Evolutionary conservation across 1,140 invertebrate species (phyloP), one percentile per base, ranked within the genome.

Genomic region (Nylanderia fulva): DNA sequence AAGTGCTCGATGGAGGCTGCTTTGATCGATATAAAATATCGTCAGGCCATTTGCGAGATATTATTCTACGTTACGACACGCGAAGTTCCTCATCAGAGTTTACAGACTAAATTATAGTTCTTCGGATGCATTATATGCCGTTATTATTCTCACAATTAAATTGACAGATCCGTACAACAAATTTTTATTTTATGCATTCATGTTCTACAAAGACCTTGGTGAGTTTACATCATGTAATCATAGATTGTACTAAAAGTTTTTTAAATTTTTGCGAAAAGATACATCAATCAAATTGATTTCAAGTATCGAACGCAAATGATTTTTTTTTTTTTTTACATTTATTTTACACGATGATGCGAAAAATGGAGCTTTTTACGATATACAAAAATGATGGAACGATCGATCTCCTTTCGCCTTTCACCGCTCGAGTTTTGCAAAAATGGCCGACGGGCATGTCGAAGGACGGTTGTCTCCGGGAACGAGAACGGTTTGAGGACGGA

Each of bases 381-480:
- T 15, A 79, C 61, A 64, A 48, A 33, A 42, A 80, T 56, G 24
- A 66, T 71, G 54, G 33, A 6, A 63, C 39, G 61, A 48, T 48
- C 24, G 13, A 71, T 60, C 27, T 18, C 15, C 71, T 33, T n/a
- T 82, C 39, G n/a, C 15, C 15, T 68, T 54, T 68, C 21, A 68
- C 48, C 58, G 58, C 45, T 60, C 24, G 58, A 85, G 64, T 89
- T 86, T 77, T 88, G 76, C 64, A 83, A 88, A 89, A 79, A 72
- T 64, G 13, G 61, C 29, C 87, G 83, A 27, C 71, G 24, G 76
- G 75, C 58, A 86, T 15, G 36, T 71, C 58, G 42, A 52, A 42
- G 42, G 27, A 71, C 24, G 60, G 74, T 88, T 86, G 54, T 79
- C 45, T 60, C 24, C 27, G 72, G 60, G 71, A 52, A 68, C 33